Evolutionary conservation across 2,113 vertebrate genomes (phyloP).

Genomic region (Nothocercus nigrocapillus): DNA sequence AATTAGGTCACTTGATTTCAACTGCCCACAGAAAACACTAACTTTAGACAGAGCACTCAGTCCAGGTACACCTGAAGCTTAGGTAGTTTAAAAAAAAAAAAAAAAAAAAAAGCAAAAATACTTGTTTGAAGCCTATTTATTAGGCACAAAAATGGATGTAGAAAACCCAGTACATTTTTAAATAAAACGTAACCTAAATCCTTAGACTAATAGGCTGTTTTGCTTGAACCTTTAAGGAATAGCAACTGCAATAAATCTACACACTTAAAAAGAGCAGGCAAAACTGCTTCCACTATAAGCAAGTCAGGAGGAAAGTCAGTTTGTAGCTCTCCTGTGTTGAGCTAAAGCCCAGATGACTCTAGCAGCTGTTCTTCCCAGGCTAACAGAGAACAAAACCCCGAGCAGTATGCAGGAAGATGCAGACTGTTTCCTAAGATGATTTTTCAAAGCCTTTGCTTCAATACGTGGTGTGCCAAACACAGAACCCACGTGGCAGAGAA

Average conservation of each 20-base stretch:
- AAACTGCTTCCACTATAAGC: no score
- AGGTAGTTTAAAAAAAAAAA: background rate
- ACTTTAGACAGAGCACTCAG: background rate
- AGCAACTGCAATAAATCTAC: background rate
- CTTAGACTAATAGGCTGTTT: no score
- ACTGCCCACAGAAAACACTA: background rate
- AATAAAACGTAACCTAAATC: no score
- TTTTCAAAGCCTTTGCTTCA: background rate
- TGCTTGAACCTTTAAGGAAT: no score
- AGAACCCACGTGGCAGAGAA: background rate
- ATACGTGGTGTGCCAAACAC: background rate
- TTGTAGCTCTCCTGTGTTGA: background rate
- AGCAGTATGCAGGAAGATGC: background rate
- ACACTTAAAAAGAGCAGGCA: background rate
- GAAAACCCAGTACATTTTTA: background rate
- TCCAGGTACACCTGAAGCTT: background rate
- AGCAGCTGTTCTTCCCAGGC: background rate
- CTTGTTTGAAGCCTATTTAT: background rate
- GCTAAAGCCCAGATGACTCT: background rate
- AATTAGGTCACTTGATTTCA: background rate
- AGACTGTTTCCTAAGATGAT: background rate
- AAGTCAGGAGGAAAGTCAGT: background rate
- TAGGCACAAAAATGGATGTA: background rate
- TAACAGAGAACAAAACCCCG: background rate
- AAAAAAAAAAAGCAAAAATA: background rate